Conservation (phyloP, 2,888 invertebrate species). For the Poecilus cupreus region DNA sequence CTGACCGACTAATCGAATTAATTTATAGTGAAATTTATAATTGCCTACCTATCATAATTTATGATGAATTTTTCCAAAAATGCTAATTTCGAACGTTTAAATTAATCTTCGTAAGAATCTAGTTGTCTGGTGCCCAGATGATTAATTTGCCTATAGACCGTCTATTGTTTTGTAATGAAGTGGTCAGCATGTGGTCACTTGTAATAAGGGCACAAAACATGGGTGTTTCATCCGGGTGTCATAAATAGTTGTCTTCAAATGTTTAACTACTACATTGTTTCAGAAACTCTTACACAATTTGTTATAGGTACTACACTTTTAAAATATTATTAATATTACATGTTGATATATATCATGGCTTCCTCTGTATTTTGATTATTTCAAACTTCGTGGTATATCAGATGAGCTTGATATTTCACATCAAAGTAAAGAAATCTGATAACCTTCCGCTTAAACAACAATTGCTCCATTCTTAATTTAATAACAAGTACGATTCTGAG, state of each 20-base stretch:
- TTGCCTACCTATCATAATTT: conserved; percentile 8
- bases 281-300: no score
- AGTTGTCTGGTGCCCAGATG: neutral
- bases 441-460: no score
- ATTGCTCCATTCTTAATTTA: no score
- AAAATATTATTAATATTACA: no score
- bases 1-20: neutral
- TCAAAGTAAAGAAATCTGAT: no score
- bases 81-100: conserved; percentile 1
- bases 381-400: no score
- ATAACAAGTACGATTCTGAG: no score
- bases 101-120: conserved; percentile 15
- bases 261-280: neutral
- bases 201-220: conserved; percentile 12
- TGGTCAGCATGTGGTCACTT: conserved; percentile 11
- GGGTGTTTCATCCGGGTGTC: neutral
- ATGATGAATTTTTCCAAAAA: neutral
- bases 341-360: no score
- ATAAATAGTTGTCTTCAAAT: neutral
- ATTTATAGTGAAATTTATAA: conserved; percentile 7
- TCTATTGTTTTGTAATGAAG: conserved; percentile 11
- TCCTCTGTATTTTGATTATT: no score
- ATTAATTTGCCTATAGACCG: neutral
- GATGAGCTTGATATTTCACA: no score
- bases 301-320: no score